Base-by-base conservation (phyloP, 1,140 invertebrate species). In the Cotesia vestalis region DNA sequence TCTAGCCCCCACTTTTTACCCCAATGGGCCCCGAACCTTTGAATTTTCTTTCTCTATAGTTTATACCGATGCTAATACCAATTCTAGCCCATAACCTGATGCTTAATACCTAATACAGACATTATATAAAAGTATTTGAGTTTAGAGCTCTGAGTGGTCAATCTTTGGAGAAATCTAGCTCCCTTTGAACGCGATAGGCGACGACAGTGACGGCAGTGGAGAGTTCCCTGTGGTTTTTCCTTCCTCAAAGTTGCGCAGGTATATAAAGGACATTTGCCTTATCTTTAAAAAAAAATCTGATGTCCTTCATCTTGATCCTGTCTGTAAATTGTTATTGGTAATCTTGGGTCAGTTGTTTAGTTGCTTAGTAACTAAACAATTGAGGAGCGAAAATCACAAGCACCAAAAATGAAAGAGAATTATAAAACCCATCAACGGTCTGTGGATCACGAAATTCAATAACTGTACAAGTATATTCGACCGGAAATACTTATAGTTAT, bases 261-360 rank as follows among this genome's bases (percentile, higher is more conserved):
- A 74, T 71, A 52, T 9, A 51, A 46, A 46, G 40, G 6, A 11
- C 40, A 27, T 27, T 38, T n/a, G 4, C 36, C 46, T 64, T 66
- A 72, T 75, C 72, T 75, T 71, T 66, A 14, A 64, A 52, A 72
- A 72, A 75, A 72, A 69, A 75, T 75, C 74, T 67, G 61, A 40
- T 72, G 74, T 72, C 64, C 71, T 72, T 72, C 71, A 27, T 27
- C 27, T 27, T 27, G 20, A 72, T 46, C 40, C 40, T 71, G 46
- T 51, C 40, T 71, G 46, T 51, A 51, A 53, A 62, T 66, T 63
- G 53, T 75, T 75, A 72, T 71, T 75, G 69, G 73, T 72, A 71
- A 71, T 72, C 66, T 71, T 55, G 38, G 59, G 0, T 34, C 14
- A 35, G 11, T 17, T 11, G 20, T 11, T 40, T 12, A 61, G 17